Base-by-base conservation (phyloP, 2,888 invertebrate genomes). In the Xylocampa areola region DNA sequence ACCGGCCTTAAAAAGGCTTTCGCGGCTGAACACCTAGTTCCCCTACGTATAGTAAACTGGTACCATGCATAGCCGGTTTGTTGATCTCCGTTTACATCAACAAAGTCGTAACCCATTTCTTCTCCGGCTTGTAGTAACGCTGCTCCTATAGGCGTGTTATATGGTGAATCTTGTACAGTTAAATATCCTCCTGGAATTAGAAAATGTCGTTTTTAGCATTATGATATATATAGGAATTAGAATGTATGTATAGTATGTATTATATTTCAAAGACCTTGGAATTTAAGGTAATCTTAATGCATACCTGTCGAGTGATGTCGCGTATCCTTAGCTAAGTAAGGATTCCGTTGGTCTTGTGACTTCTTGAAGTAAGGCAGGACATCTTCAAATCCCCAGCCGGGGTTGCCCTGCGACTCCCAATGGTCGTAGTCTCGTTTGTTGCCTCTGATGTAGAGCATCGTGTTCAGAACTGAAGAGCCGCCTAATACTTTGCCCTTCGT, bases 391-490 rank as follows among this genome's bases (percentile, higher is more conserved):
- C 96, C 95, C 99, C 99, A 99, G 2, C 98, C 98, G 0, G 96
- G 94, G 85, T 98, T 98, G 0, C 98, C 98, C 23, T 96, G 93
- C 0, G 95, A 94, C 29, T 96, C 97, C 98, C 98, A 99, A 47
- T 96, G 95, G 85, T 98, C 97, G 82, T 95, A 99, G 86, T 98
- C 98, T 0, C 97, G 93, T 51, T 95, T 95, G 86, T 98, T 98
- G 0, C 98, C 98, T 61, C 98, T 94, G 35, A 98, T 96, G 85
- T 99, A 98, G 0, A 98, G 94, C 98, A 98, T 98, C 1, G 97
- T 97, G 82, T 98, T 98, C 0, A 98, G 93, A 0, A 98, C 97
- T 30, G 97, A 97, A 3, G 97, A 97, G 0, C 98, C 98, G 0
- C 98, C 98, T 0, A 98, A 91, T 0, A 97, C 96, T 91, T 98